A percentile compares a stretch with the other conserved stretches of the same genome.
phyloP scores from a whole-genome alignment of 2,797 vertebrate genomes.

The Hyperoplus lanceolatus region DNA sequence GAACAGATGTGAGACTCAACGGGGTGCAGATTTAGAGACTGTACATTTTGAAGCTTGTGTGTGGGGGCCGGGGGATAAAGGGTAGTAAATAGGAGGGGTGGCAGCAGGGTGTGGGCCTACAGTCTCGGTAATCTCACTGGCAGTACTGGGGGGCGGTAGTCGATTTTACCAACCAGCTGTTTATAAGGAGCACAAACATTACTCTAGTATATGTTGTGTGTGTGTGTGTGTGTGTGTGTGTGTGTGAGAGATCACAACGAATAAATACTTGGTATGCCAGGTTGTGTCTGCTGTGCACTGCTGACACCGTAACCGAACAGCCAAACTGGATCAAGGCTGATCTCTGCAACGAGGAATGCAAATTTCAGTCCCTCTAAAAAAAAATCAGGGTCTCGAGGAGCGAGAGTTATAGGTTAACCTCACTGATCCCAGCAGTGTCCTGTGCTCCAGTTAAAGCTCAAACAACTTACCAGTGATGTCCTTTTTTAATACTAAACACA shows the following conservation, averaged over 20 bases:
- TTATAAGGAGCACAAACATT: constrained; percentile 44
- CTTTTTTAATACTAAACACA: neutral
- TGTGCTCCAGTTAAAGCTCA: neutral
- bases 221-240: constrained; percentile 30
- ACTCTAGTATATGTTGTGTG: constrained; percentile 21
- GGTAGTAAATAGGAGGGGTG: constrained; percentile 36
- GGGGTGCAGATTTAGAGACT: constrained; percentile 77
- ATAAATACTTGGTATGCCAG: constrained; percentile 23
- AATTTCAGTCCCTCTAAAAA: constrained; percentile 15
- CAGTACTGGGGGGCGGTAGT: constrained; percentile 25
- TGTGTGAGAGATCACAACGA: constrained; percentile 24
- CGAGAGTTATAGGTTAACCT: constrained; percentile 21
- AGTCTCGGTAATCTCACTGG: constrained; percentile 74
- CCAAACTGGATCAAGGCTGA: constrained; percentile 4
- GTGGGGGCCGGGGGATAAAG: neutral
- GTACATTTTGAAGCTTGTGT: constrained; percentile 63
- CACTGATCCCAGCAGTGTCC: neutral
- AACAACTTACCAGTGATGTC: neutral
- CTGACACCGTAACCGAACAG: neutral
- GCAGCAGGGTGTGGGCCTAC: constrained; percentile 51
- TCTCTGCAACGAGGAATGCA: neutral
- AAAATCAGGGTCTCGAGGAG: constrained; percentile 6
- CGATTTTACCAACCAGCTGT: constrained; percentile 81
- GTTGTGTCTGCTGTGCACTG: neutral
- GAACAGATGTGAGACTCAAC: constrained; percentile 74